phyloP scores from a whole-genome alignment of 2,113 vertebrate genomes.

The Muntiacus reevesi region DNA sequence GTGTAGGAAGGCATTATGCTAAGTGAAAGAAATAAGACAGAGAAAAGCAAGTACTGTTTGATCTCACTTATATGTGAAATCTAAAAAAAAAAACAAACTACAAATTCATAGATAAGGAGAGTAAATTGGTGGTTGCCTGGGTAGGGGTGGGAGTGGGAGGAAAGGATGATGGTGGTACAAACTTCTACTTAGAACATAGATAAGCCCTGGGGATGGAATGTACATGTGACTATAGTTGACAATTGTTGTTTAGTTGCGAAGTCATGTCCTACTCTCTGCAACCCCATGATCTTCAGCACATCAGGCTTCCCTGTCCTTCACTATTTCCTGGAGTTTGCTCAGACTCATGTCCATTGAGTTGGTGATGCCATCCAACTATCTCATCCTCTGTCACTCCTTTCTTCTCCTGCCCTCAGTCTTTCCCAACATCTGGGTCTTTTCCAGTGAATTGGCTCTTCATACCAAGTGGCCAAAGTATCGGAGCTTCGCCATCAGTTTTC shows the following conservation, averaged over 20 bases:
- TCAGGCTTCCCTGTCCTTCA: neutral
- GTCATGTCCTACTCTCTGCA: neutral
- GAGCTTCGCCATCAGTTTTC: neutral
- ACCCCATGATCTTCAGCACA: neutral
- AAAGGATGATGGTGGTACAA: neutral
- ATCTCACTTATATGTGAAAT: neutral
- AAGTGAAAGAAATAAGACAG: neutral
- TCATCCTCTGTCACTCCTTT: neutral
- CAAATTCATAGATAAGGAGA: neutral
- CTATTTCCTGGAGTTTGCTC: neutral
- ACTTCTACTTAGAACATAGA: neutral
- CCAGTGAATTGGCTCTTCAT: neutral
- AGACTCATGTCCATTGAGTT: neutral
- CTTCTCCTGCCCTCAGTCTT: neutral
- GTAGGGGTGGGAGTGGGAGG: neutral
- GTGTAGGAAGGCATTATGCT: neutral
- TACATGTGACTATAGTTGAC: neutral
- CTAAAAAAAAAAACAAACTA: neutral
- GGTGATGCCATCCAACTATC: neutral
- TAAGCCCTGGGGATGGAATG: neutral
- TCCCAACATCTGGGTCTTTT: neutral
- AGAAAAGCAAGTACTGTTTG: neutral
- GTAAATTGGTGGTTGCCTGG: neutral
- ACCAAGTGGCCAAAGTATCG: neutral
- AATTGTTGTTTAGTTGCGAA: neutral